Evolutionary conservation across 2,797 vertebrate species (phyloP), one percentile per base, ranked within the genome.

Genomic region (Tinamus major): DNA sequence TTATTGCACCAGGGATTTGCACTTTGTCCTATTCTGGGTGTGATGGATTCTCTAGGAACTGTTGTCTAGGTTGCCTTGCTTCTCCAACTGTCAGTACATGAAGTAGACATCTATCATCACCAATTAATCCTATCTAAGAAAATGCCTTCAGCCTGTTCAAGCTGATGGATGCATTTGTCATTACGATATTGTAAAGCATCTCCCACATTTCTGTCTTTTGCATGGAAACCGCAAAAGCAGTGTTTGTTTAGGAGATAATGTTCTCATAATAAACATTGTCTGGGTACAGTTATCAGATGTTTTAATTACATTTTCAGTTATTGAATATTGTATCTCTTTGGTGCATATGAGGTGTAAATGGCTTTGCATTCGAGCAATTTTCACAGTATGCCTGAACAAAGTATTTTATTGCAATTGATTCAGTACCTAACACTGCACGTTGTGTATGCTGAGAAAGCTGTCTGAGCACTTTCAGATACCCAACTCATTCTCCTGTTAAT

Each of bases 81-180:
- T 95, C 84, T 93, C 69, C 76, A 89, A 42, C 87, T 94, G 82
- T 75, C 85, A 89, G 44, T 41, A 46, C 3, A 10, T 87, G 75
- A 85, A 92, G 76, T 59, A 93, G 79, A 71, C 79, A 96, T 95
- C 93, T 93, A 91, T 96, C 93, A 93, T 92, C 91, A 93, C 81
- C 87, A 89, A 58, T 96, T 94, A 96, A 87, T 92, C 6, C 14
- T 78, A 83, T 75, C 79, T 87, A 58, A 93, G 91, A 91, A 95
- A 91, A 79, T 92, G 92, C 72, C 41, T 85, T 87, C 64, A 39
- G 64, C 58, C 58, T 93, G 58, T 75, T 94, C 72, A 75, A 92
- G 58, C 0, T 95, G 92, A 85, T 6, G 15, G 72, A 80, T 85
- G 18, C 89, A 93, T 95, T 96, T 93, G 69, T 96, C 92, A 94